Evolutionary conservation across 2,888 invertebrate genomes (phyloP).

Genomic region (Diaphora mendica): DNA sequence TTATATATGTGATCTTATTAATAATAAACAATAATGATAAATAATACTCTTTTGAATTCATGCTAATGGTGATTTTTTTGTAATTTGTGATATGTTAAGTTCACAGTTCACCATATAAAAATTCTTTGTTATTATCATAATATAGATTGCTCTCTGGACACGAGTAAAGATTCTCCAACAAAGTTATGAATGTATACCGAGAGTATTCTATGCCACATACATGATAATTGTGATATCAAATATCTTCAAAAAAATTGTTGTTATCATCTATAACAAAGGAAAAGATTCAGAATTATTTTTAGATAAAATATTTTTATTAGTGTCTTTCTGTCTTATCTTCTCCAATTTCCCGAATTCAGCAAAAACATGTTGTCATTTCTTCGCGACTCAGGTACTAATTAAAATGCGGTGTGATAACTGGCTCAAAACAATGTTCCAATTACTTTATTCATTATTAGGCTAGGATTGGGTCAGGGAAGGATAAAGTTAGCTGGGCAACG

Average conservation of each 20-base stretch:
- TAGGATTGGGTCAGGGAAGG: constrained; percentile 53
- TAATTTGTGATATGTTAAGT: no score
- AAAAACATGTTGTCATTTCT: neutral
- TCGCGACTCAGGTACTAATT: neutral
- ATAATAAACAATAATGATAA: no score
- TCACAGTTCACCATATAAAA: no score
- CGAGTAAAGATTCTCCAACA: no score
- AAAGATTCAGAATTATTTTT: neutral
- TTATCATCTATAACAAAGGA: neutral
- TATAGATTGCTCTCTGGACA: no score
- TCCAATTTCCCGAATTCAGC: neutral
- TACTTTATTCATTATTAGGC: constrained; percentile 45
- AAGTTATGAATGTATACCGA: no score
- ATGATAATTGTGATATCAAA: neutral
- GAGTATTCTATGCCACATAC: neutral
- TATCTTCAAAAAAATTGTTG: neutral
- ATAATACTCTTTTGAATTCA: neutral
- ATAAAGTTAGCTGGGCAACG: constrained; percentile 56
- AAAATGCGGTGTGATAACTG: neutral
- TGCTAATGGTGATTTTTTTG: neutral
- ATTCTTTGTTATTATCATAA: no score
- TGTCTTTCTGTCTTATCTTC: neutral
- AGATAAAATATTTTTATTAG: neutral
- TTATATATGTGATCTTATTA: no score
- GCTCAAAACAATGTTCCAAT: constrained; percentile 35